Conservation (phyloP, 2,113 vertebrate genomes). For the Physeter macrocephalus region DNA sequence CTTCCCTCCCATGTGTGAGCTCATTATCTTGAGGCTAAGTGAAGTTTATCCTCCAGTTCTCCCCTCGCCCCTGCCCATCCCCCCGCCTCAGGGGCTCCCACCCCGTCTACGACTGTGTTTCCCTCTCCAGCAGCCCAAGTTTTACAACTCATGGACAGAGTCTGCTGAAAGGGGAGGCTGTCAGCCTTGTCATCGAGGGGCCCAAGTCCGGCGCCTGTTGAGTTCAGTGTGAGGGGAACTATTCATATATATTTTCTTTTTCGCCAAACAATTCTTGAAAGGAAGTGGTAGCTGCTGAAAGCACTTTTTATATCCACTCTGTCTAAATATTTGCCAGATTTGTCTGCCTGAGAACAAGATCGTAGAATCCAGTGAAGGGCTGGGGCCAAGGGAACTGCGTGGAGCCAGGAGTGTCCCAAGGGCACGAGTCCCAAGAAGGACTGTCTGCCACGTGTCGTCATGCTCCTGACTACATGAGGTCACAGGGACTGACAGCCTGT, state of each 20-base stretch:
- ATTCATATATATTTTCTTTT: conserved; percentile 76
- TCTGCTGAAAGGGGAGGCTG: conserved; percentile 56
- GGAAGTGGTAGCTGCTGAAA: conserved; percentile 73
- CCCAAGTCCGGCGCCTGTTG: conserved; percentile 54
- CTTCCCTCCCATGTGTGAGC: background rate
- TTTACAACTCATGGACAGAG: conserved; percentile 35
- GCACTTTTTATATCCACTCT: conserved; percentile 74
- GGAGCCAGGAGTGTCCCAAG: background rate
- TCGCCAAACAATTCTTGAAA: conserved; percentile 69
- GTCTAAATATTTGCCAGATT: conserved; percentile 80
- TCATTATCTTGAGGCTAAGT: background rate
- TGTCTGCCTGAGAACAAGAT: conserved; percentile 66
- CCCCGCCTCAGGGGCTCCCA: conserved; percentile 34
- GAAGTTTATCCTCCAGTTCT: background rate
- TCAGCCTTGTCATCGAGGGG: conserved; percentile 63
- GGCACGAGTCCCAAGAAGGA: background rate
- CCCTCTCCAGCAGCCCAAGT: conserved; percentile 35
- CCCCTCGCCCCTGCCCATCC: background rate
- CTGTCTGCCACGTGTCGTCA: background rate
- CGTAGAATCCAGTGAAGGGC: conserved; percentile 44
- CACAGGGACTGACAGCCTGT: background rate
- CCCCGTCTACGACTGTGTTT: background rate
- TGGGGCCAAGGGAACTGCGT: background rate
- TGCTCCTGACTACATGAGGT: background rate
- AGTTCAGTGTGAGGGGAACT: conserved; percentile 69